Conservation (phyloP, 2,888 invertebrate species). For the Drosophila cyrtoloma region DNA sequence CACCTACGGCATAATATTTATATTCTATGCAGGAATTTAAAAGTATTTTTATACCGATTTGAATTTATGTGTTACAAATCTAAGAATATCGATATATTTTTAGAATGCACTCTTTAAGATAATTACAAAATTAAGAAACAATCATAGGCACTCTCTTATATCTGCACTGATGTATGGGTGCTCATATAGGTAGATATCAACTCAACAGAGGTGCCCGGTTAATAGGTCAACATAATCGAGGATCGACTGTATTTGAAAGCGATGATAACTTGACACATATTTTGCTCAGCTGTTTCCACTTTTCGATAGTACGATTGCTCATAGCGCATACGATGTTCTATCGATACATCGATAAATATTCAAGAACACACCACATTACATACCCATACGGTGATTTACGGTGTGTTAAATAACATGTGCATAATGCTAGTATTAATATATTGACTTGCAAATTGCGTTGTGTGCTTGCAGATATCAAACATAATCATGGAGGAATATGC, state of each 20-base stretch:
- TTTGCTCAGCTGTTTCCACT: not conserved
- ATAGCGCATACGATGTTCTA: not conserved
- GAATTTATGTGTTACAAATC: not conserved
- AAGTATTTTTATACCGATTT: not conserved
- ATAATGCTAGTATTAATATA: not conserved
- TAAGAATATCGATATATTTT: not conserved
- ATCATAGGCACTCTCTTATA: not conserved
- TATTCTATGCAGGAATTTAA: not conserved
- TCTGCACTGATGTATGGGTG: not conserved
- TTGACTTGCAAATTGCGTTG: slow-evolving; percentile 11
- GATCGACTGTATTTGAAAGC: not conserved
- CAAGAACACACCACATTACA: slow-evolving; percentile 2
- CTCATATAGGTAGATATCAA: not conserved
- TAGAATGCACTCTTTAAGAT: not conserved
- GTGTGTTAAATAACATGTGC: slow-evolving; percentile 41
- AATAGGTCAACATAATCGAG: not conserved
- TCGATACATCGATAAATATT: not conserved
- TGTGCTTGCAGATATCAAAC: slow-evolving; percentile 23
- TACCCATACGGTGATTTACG: slow-evolving; percentile 13
- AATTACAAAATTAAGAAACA: not conserved
- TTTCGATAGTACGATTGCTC: not conserved
- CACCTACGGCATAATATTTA: not conserved
- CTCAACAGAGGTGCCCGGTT: not conserved
- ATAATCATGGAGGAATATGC: slow-evolving; percentile 96
- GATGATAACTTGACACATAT: not conserved